These are phyloP conservation scores for Paramormyrops hopkinsi DNA, from an alignment of 2,797 vertebrate genomes.

Conservation along the genomic window DNA sequence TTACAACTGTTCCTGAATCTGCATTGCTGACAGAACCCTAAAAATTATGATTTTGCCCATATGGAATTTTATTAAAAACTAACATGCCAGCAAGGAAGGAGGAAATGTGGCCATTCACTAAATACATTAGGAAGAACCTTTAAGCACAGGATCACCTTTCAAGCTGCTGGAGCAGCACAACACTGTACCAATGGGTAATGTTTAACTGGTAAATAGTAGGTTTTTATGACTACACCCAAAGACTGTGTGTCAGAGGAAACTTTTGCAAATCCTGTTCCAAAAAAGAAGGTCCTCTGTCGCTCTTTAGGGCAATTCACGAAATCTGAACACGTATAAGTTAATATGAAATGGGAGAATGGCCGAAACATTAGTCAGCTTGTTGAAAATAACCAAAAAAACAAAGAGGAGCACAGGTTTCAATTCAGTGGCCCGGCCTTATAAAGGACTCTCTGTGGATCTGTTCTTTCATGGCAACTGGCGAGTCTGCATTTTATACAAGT, in stretches of 20 bases:
- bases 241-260: not conserved
- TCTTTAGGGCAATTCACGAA: not conserved
- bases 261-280: not conserved
- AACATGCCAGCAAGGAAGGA: not conserved
- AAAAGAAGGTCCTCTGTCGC: not conserved
- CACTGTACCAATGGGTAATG: not conserved
- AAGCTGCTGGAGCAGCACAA: not conserved
- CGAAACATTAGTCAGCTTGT: not conserved
- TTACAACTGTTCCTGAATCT: not conserved
- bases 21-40: not conserved
- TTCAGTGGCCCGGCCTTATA: not conserved
- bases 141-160: not conserved
- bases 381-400: not conserved
- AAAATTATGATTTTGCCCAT: not conserved
- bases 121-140: not conserved
- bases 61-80: not conserved
- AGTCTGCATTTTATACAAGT: not conserved
- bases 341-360: not conserved
- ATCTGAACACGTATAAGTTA: not conserved
- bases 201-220: not conserved
- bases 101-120: not conserved
- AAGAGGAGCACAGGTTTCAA: not conserved
- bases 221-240: not conserved
- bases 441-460: not conserved
- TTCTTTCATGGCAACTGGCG: not conserved